These are phyloP conservation scores for Cinara cedri DNA, from an alignment of 2,888 invertebrate species.

Conservation along the genomic window DNA sequence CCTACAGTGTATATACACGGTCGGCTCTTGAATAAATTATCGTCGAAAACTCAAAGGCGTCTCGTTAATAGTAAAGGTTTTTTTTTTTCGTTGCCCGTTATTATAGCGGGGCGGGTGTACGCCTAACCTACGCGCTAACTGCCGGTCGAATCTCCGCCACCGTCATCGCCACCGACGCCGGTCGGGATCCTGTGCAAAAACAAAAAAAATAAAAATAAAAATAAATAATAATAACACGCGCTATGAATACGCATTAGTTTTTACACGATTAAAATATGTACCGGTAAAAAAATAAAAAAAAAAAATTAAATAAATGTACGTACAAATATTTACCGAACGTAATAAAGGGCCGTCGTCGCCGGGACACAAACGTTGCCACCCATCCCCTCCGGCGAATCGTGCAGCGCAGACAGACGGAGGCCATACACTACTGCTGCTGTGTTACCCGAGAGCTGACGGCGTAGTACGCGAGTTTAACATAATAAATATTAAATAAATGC, in stretches of 20 bases:
- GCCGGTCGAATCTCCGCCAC: neutral
- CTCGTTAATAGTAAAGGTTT: conserved; percentile 46
- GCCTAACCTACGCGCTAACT: conserved; percentile 30
- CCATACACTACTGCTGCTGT: neutral
- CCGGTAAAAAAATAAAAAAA: too few species aligned
- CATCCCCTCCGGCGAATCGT: neutral
- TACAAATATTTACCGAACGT: too few species aligned
- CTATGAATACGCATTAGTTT: conserved; percentile 9
- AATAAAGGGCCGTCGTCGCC: too few species aligned
- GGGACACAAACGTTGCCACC: conserved; percentile 10
- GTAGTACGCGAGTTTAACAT: conserved; percentile 9
- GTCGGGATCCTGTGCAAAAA: neutral
- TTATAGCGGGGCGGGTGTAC: too few species aligned
- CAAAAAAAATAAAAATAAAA: neutral
- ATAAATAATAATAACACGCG: too few species aligned
- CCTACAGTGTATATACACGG: neutral
- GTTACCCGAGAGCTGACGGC: neutral
- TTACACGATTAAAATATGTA: neutral
- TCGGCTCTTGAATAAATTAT: conserved; percentile 46
- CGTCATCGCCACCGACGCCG: too few species aligned
- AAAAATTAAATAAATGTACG: too few species aligned
- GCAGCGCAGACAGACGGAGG: neutral
- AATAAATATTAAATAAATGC: conserved; percentile 48
- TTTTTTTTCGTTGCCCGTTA: conserved; percentile 28
- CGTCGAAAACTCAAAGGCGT: conserved; percentile 24